Base-by-base conservation (phyloP, 2,797 vertebrate genomes). In the Eurystomus glaucurus region DNA sequence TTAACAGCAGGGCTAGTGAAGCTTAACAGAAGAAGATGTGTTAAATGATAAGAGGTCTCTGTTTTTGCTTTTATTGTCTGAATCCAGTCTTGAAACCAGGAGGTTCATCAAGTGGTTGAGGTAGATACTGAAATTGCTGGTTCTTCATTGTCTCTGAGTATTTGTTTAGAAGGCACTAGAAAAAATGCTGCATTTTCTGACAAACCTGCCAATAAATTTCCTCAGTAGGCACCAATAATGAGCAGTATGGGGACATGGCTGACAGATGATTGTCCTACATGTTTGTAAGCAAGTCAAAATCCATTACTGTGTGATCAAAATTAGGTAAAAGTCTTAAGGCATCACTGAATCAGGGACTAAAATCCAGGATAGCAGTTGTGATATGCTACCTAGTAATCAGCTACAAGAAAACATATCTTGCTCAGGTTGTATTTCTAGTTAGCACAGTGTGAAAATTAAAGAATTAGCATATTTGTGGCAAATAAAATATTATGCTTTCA, bases 391-490 rank as follows among this genome's bases (percentile, higher is more conserved):
- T 37, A 55, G 58, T 81, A 90, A 93, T 88, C 61, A 88, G 83
- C 54, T 76, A 50, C 79, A 79, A 64, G 88, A 66, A 93, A 96
- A 86, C 9, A 3, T 50, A 22, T 90, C 88, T 85, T 58, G 25
- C 37, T 88, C 15, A 26, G 54, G 58, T 76, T 87, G 52, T 95
- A 87, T 93, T 96, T 96, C 74, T 91, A 46, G 51, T 92, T 89
- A 83, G 66, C 41, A 60, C 11, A n/a, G 46, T 68, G 62, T 74
- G 83, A 74, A 96, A 96, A 96, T 85, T 92, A 95, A 90, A 94
- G 84, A 94, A 94, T 95, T 95, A 93, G 71, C 71, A 79, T 95
- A 90, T 93, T 88, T 92, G 75, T 85, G 78, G 86, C 58, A 95
- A 85, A 96, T 95, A 92, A 94, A 97, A 85, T 89, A 94, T 79